Evolutionary conservation across 2,113 vertebrate genomes (phyloP).

Genomic region (Helogale parvula): DNA sequence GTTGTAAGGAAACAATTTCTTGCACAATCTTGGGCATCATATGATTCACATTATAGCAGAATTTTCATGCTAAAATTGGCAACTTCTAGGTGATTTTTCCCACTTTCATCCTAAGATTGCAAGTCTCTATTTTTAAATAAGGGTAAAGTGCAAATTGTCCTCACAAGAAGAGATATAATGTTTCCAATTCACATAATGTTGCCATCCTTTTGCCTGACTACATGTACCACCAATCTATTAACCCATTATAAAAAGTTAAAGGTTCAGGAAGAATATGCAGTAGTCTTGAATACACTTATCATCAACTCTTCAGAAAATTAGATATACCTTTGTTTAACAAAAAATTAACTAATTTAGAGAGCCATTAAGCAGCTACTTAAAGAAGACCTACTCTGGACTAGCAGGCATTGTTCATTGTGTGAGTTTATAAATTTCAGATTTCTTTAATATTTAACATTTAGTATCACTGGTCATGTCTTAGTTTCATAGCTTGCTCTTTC

Average conservation of each 20-base stretch:
- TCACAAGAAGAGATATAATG: not conserved
- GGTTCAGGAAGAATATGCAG: not conserved
- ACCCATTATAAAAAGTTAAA: not conserved
- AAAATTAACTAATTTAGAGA: not conserved
- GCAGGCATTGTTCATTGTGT: not conserved
- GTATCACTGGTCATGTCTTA: not conserved
- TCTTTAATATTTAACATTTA: not conserved
- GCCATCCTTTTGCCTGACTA: not conserved
- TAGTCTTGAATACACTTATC: not conserved
- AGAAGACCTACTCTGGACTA: not conserved
- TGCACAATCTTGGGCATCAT: not conserved
- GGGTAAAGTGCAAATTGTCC: not conserved
- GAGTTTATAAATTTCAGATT: not conserved
- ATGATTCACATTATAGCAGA: not conserved
- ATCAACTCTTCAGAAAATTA: not conserved
- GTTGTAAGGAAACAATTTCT: not conserved
- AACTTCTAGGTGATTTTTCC: not conserved
- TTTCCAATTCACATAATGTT: not conserved
- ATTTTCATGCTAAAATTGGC: not conserved
- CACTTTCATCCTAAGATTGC: not conserved
- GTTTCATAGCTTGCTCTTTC: not conserved
- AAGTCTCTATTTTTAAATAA: slow-evolving; percentile 11
- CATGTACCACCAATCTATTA: not conserved
- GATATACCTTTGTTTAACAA: not conserved
- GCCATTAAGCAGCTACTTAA: not conserved